phyloP scores from a whole-genome alignment of 2,888 invertebrate species.

The Pycnomerus fuliginosus region DNA sequence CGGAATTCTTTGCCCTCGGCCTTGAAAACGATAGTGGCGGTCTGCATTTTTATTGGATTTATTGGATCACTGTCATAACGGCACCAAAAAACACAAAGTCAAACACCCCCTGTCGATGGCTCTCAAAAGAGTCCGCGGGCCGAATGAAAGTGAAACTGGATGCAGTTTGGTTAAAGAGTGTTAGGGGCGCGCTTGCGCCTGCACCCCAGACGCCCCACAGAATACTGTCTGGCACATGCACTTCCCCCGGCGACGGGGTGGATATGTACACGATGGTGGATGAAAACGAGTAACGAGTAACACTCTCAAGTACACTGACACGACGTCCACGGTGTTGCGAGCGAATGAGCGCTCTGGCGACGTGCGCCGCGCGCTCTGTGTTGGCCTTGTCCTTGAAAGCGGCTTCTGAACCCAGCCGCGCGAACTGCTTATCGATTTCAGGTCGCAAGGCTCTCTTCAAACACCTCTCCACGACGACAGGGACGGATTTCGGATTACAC shows the following conservation, averaged over 20 bases:
- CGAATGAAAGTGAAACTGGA: conserved; percentile 54
- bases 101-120: not conserved
- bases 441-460: conserved; percentile 38
- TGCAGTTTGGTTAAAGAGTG: conserved; percentile 45
- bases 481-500: not conserved
- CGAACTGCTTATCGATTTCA: conserved; percentile 52
- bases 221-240: conserved; percentile 60
- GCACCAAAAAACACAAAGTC: conserved; percentile 2
- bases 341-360: conserved; percentile 30
- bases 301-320: conserved; percentile 13
- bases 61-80: conserved; percentile 55
- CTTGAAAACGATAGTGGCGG: conserved; percentile 55
- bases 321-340: conserved; percentile 27
- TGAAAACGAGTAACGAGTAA: too few relatives aligned
- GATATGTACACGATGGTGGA: too few relatives aligned
- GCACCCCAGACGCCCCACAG: conserved; percentile 52
- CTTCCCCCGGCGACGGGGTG: conserved; percentile 45
- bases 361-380: conserved; percentile 45
- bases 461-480: not conserved
- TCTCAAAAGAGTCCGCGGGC: conserved; percentile 33
- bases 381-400: conserved; percentile 62
- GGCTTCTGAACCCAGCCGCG: conserved; percentile 52
- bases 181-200: conserved; percentile 56
- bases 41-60: conserved; percentile 58
- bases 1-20: conserved; percentile 48